These are phyloP conservation scores for Strigamia maritima DNA, from an alignment of 2,888 invertebrate species.

Conservation along the genomic window DNA sequence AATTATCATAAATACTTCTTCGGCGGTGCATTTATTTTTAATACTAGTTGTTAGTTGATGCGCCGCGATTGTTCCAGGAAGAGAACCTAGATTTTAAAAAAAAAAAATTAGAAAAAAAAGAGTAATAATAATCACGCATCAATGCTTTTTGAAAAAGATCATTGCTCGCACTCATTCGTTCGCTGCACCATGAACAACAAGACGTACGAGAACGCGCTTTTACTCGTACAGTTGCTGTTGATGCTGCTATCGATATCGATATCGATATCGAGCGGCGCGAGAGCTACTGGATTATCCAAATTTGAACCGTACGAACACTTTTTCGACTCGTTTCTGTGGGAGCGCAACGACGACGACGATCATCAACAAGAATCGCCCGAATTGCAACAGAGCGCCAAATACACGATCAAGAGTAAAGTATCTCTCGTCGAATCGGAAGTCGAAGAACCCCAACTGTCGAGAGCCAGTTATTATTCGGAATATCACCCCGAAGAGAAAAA, in stretches of 20 bases:
- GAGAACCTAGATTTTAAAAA: conserved; percentile 46
- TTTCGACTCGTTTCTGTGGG: not conserved
- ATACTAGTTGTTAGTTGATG: conserved; percentile 83
- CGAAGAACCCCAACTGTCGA: not conserved
- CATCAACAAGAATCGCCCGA: not conserved
- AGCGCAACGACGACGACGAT: not conserved
- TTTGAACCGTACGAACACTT: not conserved
- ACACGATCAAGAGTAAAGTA: not conserved
- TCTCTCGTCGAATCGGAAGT: not conserved
- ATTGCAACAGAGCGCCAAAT: not conserved
- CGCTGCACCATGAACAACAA: not conserved
- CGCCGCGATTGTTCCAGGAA: conserved; percentile 59
- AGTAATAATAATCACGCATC: not conserved
- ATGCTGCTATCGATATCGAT: not conserved
- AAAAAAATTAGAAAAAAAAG: conserved; percentile 8
- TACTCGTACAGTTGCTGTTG: not conserved
- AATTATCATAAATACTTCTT: conserved; percentile 81
- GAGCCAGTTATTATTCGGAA: no score
- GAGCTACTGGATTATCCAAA: no score
- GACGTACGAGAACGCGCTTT: not conserved
- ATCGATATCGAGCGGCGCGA: not conserved
- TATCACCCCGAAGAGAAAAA: no score
- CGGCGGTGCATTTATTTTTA: conserved; percentile 82
- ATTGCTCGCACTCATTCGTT: no score
- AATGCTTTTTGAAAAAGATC: not conserved